phyloP scores from a whole-genome alignment of 2,888 invertebrate species.

The Epistrophe grossulariae region DNA sequence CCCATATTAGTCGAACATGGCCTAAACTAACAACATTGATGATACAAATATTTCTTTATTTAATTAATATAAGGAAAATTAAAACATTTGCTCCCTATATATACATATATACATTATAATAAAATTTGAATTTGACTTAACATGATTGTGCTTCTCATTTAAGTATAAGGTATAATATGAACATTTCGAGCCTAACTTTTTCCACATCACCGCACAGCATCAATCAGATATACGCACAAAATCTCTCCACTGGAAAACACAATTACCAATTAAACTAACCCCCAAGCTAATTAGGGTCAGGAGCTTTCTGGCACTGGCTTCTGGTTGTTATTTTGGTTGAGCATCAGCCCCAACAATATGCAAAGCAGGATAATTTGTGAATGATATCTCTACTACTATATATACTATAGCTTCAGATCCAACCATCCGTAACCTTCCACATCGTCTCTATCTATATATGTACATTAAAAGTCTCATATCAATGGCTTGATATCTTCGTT shows the following conservation, averaged over 20 bases:
- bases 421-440: neutral
- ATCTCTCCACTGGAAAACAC: slow-evolving; percentile 61
- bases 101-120: neutral
- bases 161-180: neutral
- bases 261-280: slow-evolving; percentile 60
- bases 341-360: slow-evolving; percentile 44
- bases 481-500: slow-evolving; percentile 30
- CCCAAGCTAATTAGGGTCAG: slow-evolving; percentile 51
- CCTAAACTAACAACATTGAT: neutral
- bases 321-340: slow-evolving; percentile 33
- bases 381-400: slow-evolving; percentile 20
- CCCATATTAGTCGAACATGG: neutral
- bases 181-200: slow-evolving; percentile 16
- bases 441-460: neutral
- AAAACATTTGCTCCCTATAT: neutral
- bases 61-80: neutral
- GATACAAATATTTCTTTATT: neutral
- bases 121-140: slow-evolving; percentile 7
- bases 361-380: slow-evolving; percentile 50
- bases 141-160: neutral
- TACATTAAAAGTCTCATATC: slow-evolving; percentile 33
- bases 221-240: slow-evolving; percentile 51
- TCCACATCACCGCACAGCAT: slow-evolving; percentile 34
- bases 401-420: neutral
- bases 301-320: slow-evolving; percentile 22